These are phyloP conservation scores for Oreortyx pictus DNA, from an alignment of 2,797 vertebrate species.

Conservation along the genomic window DNA sequence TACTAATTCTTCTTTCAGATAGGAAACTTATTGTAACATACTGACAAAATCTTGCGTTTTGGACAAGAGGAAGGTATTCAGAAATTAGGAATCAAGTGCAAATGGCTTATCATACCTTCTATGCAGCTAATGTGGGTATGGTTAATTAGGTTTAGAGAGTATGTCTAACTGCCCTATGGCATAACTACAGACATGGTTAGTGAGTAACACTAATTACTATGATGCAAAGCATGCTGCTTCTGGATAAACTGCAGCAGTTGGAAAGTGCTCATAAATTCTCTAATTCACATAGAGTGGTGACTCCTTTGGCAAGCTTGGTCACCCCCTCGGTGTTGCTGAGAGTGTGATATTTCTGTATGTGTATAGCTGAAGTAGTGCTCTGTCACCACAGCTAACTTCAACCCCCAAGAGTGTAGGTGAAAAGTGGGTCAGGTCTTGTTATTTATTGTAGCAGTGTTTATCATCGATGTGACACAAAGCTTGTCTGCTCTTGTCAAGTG, in stretches of 20 bases:
- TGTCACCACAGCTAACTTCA: neutral
- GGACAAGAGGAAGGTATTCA: neutral
- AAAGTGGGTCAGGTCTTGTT: constrained; percentile 22
- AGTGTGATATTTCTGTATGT: neutral
- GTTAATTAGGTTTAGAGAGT: neutral
- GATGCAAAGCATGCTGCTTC: neutral
- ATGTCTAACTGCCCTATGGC: neutral
- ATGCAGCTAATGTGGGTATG: neutral
- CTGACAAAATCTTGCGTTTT: too few species aligned
- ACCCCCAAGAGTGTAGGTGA: neutral
- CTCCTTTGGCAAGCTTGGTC: neutral
- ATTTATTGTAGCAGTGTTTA: neutral
- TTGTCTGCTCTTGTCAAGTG: constrained; percentile 35
- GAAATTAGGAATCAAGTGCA: neutral
- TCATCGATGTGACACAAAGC: constrained; percentile 28
- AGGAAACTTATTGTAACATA: neutral
- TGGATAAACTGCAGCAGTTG: neutral
- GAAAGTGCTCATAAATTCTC: neutral
- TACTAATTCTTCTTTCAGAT: neutral
- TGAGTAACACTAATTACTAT: neutral
- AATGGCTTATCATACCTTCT: neutral
- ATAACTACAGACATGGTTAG: neutral
- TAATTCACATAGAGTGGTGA: neutral
- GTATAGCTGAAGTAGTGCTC: neutral
- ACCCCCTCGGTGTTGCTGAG: fast-evolving